Evolutionary conservation across 2,797 vertebrate genomes (phyloP).

Genomic region (Catamblyrhynchus diadema): DNA sequence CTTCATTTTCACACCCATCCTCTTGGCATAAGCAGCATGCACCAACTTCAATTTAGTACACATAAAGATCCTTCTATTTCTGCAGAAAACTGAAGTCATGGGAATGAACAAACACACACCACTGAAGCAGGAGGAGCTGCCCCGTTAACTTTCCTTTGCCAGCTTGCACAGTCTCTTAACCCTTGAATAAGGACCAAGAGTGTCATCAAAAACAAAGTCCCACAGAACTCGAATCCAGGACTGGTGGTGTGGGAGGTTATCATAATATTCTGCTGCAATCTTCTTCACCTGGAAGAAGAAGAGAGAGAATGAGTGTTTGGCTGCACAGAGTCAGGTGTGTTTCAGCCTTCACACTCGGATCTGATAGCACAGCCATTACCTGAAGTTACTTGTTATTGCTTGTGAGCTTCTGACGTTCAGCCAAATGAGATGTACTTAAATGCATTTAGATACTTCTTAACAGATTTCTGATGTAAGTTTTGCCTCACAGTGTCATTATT

Average conservation of each 20-base stretch:
- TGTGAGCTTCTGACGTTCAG: constrained; percentile 23
- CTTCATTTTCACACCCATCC: background rate
- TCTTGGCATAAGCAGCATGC: background rate
- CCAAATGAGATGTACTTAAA: background rate
- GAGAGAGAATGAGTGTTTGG: constrained; percentile 10
- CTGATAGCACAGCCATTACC: constrained; percentile 3
- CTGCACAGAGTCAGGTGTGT: background rate
- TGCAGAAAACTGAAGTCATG: background rate
- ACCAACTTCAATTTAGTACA: background rate
- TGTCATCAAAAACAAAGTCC: constrained; percentile 94
- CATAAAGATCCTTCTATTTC: background rate
- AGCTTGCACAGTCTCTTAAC: constrained; percentile 88
- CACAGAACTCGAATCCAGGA: constrained; percentile 94
- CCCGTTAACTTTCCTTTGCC: constrained; percentile 71
- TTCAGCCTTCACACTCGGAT: background rate
- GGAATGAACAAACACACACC: background rate
- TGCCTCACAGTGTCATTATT: background rate
- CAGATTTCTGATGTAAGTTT: background rate
- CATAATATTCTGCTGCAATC: constrained; percentile 95
- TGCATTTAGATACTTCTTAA: background rate
- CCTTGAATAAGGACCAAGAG: constrained; percentile 89
- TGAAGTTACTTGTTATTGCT: constrained; percentile 20
- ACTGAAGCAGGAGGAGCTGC: background rate
- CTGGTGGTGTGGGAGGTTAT: constrained; percentile 89
- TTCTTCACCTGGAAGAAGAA: constrained; percentile 85